These are phyloP conservation scores for Heterodera schachtii DNA, from an alignment of 1,140 invertebrate genomes.

Conservation along the genomic window DNA sequence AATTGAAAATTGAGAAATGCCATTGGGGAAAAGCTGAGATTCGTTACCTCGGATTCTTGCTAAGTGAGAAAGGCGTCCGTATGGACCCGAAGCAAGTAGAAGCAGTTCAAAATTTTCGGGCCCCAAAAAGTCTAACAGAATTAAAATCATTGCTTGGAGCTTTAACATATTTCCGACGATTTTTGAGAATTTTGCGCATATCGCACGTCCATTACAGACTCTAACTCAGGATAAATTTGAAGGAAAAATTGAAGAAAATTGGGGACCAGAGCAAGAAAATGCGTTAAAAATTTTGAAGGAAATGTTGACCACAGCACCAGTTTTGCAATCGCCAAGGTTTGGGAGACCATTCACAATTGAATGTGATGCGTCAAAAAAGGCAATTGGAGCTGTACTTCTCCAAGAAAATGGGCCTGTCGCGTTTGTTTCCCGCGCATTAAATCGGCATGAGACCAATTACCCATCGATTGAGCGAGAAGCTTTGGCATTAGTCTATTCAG, in stretches of 20 bases:
- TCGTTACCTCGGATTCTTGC: background rate
- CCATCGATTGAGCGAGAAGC: conserved; percentile 34
- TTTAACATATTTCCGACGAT: background rate
- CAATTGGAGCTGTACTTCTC: too few species aligned
- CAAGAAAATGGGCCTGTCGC: conserved; percentile 10
- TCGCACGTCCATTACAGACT: background rate
- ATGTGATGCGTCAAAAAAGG: conserved; percentile 17
- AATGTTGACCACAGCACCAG: conserved; percentile 6
- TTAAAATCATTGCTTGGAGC: conserved; percentile 9
- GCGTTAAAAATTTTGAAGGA: conserved; percentile 28
- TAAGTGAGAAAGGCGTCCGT: conserved; percentile 19
- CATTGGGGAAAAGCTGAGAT: conserved; percentile 22
- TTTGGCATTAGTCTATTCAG: conserved; percentile 20
- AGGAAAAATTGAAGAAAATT: conserved; percentile 1
- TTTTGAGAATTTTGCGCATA: conserved; percentile 18
- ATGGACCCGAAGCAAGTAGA: conserved; percentile 35
- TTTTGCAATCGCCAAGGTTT: conserved; percentile 24
- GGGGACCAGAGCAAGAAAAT: conserved; percentile 3
- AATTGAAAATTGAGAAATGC: conserved; percentile 11
- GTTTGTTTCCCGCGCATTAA: conserved; percentile 12
- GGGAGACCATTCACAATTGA: conserved; percentile 30
- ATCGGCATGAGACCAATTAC: conserved; percentile 27
- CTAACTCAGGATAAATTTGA: too few species aligned
- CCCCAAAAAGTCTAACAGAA: conserved; percentile 35
- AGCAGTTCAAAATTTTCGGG: conserved; percentile 9